Base-by-base conservation (phyloP, 2,888 invertebrate species). In the Cyclophora albipunctata region DNA sequence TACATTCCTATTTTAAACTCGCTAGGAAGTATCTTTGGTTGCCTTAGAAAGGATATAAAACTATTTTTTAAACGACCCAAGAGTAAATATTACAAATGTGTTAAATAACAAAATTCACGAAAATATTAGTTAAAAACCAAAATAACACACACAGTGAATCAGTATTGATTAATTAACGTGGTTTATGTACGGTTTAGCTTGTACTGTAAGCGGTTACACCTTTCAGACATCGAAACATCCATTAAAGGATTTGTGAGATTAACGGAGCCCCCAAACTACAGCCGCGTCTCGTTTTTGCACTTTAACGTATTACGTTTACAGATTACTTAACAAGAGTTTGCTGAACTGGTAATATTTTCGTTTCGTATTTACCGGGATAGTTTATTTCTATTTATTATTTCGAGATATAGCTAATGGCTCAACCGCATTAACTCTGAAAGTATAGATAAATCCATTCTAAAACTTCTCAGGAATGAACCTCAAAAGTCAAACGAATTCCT, bases 201-300 rank as follows among this genome's bases (percentile, higher is more conserved):
- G 52, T 63, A 56, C 59, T 53, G 52, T 51, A 64, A 66, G 65
- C 52, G 68, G 62, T 72, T 66, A 71, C 71, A 78, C 75, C 77
- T 78, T 81, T 80, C 71, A 76, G 69, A 71, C 73, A 70, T 72
- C 62, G 71, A 66, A 69, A 73, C 73, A 75, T 81, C 84, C 84
- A 84, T 84, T 84, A 83, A 78, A 73, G 77, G 83, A 78, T 84
- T 81, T 73, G 65, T 54, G 57, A 73, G 79, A 78, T 81, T 79
- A 75, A 70, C 62, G 66, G 66, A 72, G 70, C 72, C 68, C 66
- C 60, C 60, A 60, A 70, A 62, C 66, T 60, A 68, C 57, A 48
- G 54, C 58, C 66, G 55, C 59, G 60, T 70, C 70, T 65, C 59
- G 66, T 69, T 71, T 72, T 74, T 69, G 66, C 70, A 70, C 64